Conservation (phyloP, 2,888 invertebrate genomes). For the Amphiduros pacificus region DNA sequence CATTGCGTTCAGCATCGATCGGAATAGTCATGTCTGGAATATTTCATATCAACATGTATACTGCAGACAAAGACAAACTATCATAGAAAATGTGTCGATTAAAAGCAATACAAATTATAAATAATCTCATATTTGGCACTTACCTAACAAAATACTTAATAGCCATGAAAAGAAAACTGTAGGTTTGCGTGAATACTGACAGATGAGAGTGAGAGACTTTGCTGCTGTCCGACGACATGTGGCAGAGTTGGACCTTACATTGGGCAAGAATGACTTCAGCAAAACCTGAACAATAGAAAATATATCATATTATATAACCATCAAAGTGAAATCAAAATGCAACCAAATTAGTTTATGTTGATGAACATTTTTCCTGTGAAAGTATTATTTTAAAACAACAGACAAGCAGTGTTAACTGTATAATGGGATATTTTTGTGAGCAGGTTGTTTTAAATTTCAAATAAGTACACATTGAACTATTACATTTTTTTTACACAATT, state of each 20-base stretch:
- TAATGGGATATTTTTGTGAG: too few species aligned
- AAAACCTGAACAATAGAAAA: conserved; percentile 63
- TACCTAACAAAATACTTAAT: conserved; percentile 68
- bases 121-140: too few species aligned
- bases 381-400: too few species aligned
- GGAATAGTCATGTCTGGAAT: conserved; percentile 66
- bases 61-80: neutral
- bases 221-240: conserved; percentile 81
- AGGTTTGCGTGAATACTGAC: conserved; percentile 76
- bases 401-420: too few species aligned
- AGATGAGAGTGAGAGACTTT: conserved; percentile 77
- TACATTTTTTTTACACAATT: too few species aligned
- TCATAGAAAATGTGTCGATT: neutral
- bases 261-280: conserved; percentile 70
- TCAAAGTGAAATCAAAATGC: too few species aligned
- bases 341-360: too few species aligned
- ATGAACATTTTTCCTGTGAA: too few species aligned
- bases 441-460: too few species aligned
- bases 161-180: conserved; percentile 70
- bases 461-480: too few species aligned
- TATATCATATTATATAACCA: neutral
- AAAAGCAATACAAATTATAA: too few species aligned
- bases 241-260: conserved; percentile 70
- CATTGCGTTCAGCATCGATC: conserved; percentile 62
- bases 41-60: neutral